Evolutionary conservation across 2,113 vertebrate species (phyloP).

Genomic region (Polypterus bichir): DNA sequence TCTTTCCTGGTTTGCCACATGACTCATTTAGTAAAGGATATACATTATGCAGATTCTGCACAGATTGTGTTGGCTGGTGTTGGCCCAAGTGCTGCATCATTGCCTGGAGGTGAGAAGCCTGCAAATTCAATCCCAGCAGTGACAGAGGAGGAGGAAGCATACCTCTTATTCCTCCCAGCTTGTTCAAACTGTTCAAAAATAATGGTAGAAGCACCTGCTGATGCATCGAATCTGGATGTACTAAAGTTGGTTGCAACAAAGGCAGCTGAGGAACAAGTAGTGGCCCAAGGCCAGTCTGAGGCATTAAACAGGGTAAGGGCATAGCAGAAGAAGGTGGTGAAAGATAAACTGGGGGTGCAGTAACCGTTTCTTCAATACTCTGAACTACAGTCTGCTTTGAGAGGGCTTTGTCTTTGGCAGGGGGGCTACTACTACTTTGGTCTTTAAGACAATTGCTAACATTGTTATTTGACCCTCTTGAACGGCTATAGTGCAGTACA

Average conservation of each 20-base stretch:
- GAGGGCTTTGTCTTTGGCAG: neutral
- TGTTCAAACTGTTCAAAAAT: constrained; percentile 43
- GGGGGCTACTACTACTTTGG: neutral
- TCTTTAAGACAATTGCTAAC: neutral
- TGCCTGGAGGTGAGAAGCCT: constrained; percentile 11
- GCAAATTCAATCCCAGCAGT: constrained; percentile 45
- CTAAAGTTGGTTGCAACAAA: constrained; percentile 39
- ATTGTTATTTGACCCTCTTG: neutral
- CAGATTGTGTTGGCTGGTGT: neutral
- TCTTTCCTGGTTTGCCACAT: constrained; percentile 3
- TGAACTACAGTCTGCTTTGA: neutral
- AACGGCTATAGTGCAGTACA: neutral
- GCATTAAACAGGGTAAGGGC: constrained; percentile 36
- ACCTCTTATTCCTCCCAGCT: constrained; percentile 35
- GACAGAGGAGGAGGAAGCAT: constrained; percentile 47
- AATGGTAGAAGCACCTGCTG: constrained; percentile 43
- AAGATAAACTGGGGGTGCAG: constrained; percentile 49
- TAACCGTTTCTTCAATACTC: constrained; percentile 22
- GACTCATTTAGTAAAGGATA: too few relatives aligned
- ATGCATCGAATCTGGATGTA: constrained; percentile 55
- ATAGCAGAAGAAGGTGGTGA: constrained; percentile 45
- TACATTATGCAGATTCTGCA: too few relatives aligned
- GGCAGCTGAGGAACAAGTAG: constrained; percentile 28
- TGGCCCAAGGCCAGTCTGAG: neutral
- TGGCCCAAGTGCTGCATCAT: neutral